phyloP scores from a whole-genome alignment of 2,113 vertebrate genomes.

The Pteruthius melanotis region DNA sequence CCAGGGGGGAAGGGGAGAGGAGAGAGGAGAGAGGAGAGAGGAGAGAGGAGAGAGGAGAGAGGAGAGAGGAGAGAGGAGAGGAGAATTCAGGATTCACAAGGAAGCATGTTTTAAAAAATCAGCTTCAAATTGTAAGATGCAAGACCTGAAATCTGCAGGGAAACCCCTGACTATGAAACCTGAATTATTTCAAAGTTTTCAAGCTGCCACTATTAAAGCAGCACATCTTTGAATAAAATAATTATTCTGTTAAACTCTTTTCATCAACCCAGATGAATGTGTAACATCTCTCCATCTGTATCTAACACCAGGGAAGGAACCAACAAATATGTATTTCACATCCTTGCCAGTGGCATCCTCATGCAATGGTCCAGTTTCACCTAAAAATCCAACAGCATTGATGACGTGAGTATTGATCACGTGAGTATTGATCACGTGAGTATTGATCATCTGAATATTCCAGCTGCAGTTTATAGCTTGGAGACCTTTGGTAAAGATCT shows the following conservation, averaged over 20 bases:
- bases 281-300: not conserved
- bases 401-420: not conserved
- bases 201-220: not conserved
- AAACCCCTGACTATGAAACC: not conserved
- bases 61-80: not conserved
- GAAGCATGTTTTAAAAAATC: not conserved
- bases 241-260: not conserved
- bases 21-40: not conserved
- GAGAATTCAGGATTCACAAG: not conserved
- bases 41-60: not conserved
- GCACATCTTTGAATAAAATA: not conserved
- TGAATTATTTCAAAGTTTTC: not conserved
- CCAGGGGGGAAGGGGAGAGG: not conserved
- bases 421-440: not conserved
- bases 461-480: not conserved
- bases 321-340: not conserved
- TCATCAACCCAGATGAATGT: not conserved
- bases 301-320: not conserved
- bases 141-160: not conserved
- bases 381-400: not conserved
- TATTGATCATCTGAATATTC: not conserved
- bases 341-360: not conserved
- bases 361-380: not conserved
- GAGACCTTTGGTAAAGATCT: not conserved
- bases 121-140: not conserved